Base-by-base conservation (phyloP, 1,140 invertebrate genomes). In the Oedothorax gibbosus region DNA sequence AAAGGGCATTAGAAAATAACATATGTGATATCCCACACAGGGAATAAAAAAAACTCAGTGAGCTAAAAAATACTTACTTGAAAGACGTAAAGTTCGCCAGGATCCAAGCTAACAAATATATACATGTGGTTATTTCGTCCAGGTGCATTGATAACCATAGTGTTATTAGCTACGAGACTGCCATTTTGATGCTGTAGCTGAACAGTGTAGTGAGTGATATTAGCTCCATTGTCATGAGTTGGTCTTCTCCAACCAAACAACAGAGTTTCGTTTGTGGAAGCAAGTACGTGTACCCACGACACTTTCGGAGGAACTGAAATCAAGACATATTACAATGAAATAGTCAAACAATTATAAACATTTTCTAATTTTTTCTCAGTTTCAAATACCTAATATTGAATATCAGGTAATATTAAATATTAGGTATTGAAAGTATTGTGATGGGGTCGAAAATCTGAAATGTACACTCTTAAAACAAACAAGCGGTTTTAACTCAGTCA, bases 211-310 rank as follows among this genome's bases (percentile, higher is more conserved):
- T 87, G 86, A 62, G 82, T 85, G 53, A 87, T 87, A 57, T 80
- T 81, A 35, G 87, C 87, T 18, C 87, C 87, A 60, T 87, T 87
- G 62, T 87, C 78, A 68, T 87, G 87, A 10, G 62, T 84, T 15
- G 87, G 87, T 66, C 87, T 75, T 78, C 85, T 79, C 87, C 87
- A 87, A 20, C 86, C 87, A 72, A 87, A 87, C 15, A 87, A 53
- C 8, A 87, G 83, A 10, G 86, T 87, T 75, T 87, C 83, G 75
- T 87, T 87, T 20, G 87, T 87, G 4, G 86, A 85, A 12, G 86
- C 87, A 18, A 87, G 72, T 5, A 87, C 76, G 75, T 87, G 87
- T 15, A 87, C 78, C 83, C 85, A 85, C 20, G 86, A 86, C n/a
- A 87, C 86, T 75, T 87, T 87, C 15, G 87, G 86, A 56, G 87